Percentiles rank a stretch among this genome's conserved stretches.
phyloP scores from a whole-genome alignment of 2,888 invertebrate genomes.

The Smittia sp. region DNA sequence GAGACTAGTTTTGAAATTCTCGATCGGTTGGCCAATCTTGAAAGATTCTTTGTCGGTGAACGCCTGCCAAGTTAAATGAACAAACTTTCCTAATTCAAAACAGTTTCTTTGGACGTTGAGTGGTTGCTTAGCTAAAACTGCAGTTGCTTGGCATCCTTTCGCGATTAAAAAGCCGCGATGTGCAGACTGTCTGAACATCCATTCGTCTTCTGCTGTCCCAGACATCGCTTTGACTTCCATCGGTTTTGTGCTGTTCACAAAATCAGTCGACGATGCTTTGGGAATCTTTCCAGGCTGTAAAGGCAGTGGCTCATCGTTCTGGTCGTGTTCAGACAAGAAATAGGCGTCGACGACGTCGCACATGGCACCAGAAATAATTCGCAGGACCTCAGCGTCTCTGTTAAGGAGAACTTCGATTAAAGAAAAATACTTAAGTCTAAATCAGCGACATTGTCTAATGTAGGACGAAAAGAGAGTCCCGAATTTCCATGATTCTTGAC shows the following conservation, averaged over 20 bases:
- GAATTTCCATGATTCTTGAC: not conserved
- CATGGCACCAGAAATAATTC: not conserved
- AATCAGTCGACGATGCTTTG: not conserved
- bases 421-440: too few relatives aligned
- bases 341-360: not conserved
- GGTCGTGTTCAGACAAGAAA: not conserved
- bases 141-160: not conserved
- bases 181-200: not conserved
- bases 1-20: not conserved
- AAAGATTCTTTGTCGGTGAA: not conserved
- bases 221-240: not conserved
- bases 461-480: not conserved
- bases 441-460: too few relatives aligned
- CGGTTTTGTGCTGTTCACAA: not conserved
- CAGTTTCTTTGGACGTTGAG: not conserved
- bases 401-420: too few relatives aligned
- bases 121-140: not conserved
- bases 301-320: not conserved
- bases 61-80: not conserved
- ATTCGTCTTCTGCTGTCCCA: conserved; percentile 1
- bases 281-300: not conserved
- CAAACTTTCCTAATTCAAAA: not conserved
- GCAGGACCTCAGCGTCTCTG: not conserved
- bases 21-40: not conserved
- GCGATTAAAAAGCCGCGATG: not conserved